Evolutionary conservation across 2,888 invertebrate species (phyloP).

Genomic region (Drosophila atroscutellata): DNA sequence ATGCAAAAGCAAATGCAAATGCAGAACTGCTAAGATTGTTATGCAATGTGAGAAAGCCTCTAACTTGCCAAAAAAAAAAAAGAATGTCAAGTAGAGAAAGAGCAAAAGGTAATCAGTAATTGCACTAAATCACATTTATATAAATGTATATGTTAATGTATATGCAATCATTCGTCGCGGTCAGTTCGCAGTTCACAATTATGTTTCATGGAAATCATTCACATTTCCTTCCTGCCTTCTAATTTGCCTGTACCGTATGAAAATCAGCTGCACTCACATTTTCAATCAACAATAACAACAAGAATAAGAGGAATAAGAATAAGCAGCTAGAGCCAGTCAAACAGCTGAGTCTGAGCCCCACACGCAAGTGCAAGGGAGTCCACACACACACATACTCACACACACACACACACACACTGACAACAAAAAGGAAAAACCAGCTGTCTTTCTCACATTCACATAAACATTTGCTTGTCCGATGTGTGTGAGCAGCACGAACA

Average conservation of each 20-base stretch:
- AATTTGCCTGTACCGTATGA: slow-evolving; percentile 33
- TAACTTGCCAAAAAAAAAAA: slow-evolving; percentile 33
- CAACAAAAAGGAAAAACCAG: slow-evolving; percentile 34
- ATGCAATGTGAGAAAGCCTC: slow-evolving; percentile 58
- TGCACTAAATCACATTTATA: slow-evolving; percentile 36
- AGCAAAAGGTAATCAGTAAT: slow-evolving; percentile 36
- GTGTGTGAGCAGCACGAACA: slow-evolving; percentile 33
- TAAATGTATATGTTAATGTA: slow-evolving; percentile 19
- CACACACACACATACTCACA: neutral
- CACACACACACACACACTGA: neutral
- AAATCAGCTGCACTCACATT: slow-evolving; percentile 60
- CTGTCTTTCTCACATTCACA: slow-evolving; percentile 1
- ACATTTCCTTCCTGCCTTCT: slow-evolving; percentile 44
- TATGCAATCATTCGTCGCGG: slow-evolving; percentile 5
- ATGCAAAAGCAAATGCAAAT: slow-evolving; percentile 68
- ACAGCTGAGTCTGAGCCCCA: slow-evolving; percentile 61
- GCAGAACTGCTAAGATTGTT: slow-evolving; percentile 66
- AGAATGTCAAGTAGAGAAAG: slow-evolving; percentile 35
- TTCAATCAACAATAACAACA: slow-evolving; percentile 37
- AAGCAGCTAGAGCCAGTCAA: slow-evolving; percentile 32
- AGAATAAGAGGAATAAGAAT: neutral
- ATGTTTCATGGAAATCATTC: slow-evolving; percentile 15
- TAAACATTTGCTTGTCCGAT: slow-evolving; percentile 29
- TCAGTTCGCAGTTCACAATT: neutral
- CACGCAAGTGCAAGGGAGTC: slow-evolving; percentile 60